phyloP scores from a whole-genome alignment of 2,113 vertebrate species.

The Garra rufa region DNA sequence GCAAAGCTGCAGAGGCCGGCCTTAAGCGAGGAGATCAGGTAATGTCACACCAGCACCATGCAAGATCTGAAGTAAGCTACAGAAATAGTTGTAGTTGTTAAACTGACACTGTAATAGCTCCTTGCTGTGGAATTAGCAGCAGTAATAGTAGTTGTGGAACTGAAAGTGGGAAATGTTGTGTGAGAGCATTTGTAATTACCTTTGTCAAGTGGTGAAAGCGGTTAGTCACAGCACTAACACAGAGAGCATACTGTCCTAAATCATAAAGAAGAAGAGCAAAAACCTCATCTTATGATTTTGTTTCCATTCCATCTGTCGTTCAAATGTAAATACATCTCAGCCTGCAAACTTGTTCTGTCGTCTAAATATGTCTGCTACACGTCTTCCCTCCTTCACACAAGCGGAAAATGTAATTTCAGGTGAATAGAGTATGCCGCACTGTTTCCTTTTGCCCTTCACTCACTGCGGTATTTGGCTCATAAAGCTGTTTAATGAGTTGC shows the following conservation, averaged over 20 bases:
- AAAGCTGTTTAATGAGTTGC: slow-evolving; percentile 12
- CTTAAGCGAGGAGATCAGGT: slow-evolving; percentile 98
- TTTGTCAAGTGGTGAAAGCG: not conserved
- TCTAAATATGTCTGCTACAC: slow-evolving; percentile 5
- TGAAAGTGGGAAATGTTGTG: slow-evolving; percentile 2
- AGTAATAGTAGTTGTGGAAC: not conserved
- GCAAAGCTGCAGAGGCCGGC: slow-evolving; percentile 93
- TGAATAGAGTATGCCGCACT: not conserved
- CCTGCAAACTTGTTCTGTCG: not conserved
- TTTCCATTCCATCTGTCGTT: not conserved
- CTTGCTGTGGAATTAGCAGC: not conserved
- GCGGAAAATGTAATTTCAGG: slow-evolving; percentile 1
- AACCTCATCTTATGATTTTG: not conserved
- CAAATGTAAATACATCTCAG: not conserved
- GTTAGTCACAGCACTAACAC: not conserved
- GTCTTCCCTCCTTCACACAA: not conserved
- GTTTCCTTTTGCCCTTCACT: not conserved
- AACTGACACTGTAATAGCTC: slow-evolving; percentile 16
- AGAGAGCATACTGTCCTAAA: not conserved
- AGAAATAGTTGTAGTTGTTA: not conserved
- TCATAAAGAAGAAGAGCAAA: not conserved
- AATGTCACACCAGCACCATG: slow-evolving; percentile 5
- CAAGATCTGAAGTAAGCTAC: not conserved
- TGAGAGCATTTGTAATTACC: slow-evolving; percentile 13
- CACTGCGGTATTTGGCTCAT: not conserved